Evolutionary conservation across 2,113 vertebrate species (phyloP), one percentile per base, ranked within the genome.

Genomic region (Myotis yumanensis): DNA sequence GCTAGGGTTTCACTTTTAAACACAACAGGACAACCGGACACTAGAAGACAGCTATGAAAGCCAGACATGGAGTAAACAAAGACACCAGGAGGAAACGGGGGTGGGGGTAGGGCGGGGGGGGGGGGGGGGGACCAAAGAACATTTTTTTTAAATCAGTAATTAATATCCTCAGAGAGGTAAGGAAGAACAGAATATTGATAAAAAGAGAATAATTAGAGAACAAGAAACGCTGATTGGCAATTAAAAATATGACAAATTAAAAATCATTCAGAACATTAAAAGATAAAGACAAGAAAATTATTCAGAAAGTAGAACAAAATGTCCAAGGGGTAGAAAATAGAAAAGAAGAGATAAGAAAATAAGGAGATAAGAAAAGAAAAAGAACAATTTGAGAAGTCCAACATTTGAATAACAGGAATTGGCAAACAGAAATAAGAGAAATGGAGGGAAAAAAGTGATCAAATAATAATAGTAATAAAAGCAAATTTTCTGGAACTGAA

Each of bases 191-290:
- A 95, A 93, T 90, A 72, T 71, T 5, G 22, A 54, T 71, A 37
- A 82, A 89, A 85, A 72, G 32, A 51, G 11, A 85, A 35, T 25
- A 83, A 89, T 2, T 68, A 30, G 48, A 81, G 46, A 82, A 82
- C 20, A 81, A 68, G 40, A 86, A 81, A 69, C 28, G 2, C 11
- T 51, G 81, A 75, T 46, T 81, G 81, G 71, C 68, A 92, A 90
- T 94, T 82, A 94, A 86, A 75, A 94, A 69, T 81, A 96, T 59
- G 85, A 75, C 8, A 89, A 91, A 79, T 81, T 75, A 86, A 90
- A 93, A 71, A 22, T 90, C 51, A 0, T 72, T 81, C 73, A 94
- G 69, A 92, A 93, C 43, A 71, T 76, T 54, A 90, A 54, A 86
- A 54, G 30, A 62, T 86, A 85, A 72, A 20, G 30, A 59, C 32